These are phyloP conservation scores for Byasa hedistus DNA, from an alignment of 2,888 invertebrate genomes.

Conservation along the genomic window DNA sequence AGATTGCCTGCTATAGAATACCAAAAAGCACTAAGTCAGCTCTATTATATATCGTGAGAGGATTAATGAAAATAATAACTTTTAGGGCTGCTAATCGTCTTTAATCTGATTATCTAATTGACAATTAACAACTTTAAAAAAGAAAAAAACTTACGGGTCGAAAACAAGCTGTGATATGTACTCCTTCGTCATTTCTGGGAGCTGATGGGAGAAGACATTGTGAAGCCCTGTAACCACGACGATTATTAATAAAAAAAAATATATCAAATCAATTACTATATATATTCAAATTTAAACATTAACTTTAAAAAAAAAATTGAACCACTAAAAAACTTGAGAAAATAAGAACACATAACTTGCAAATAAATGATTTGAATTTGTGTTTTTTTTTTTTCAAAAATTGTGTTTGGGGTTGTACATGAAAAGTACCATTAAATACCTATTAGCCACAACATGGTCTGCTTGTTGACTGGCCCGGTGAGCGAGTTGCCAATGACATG, in stretches of 20 bases:
- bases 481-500: slow-evolving; percentile 96
- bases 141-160: slow-evolving; percentile 85
- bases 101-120: not conserved
- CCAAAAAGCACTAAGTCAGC: too few species aligned
- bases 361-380: too few species aligned
- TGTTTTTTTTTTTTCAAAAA: too few species aligned
- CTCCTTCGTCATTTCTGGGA: slow-evolving; percentile 98
- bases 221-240: slow-evolving; percentile 83
- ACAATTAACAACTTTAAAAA: not conserved
- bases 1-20: too few species aligned
- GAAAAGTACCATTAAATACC: slow-evolving; percentile 67
- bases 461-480: slow-evolving; percentile 90
- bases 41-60: too few species aligned
- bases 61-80: too few species aligned
- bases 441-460: slow-evolving; percentile 95
- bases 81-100: not conserved
- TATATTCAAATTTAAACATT: too few species aligned
- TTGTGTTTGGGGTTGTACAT: not conserved
- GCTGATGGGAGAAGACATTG: slow-evolving; percentile 96
- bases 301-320: too few species aligned
- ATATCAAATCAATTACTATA: not conserved
- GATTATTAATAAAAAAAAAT: not conserved
- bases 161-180: slow-evolving; percentile 97
- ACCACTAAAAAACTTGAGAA: too few species aligned
- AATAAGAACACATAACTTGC: too few species aligned